Base-by-base conservation (phyloP, 2,113 vertebrate species). In the Aegotheles bennettii region DNA sequence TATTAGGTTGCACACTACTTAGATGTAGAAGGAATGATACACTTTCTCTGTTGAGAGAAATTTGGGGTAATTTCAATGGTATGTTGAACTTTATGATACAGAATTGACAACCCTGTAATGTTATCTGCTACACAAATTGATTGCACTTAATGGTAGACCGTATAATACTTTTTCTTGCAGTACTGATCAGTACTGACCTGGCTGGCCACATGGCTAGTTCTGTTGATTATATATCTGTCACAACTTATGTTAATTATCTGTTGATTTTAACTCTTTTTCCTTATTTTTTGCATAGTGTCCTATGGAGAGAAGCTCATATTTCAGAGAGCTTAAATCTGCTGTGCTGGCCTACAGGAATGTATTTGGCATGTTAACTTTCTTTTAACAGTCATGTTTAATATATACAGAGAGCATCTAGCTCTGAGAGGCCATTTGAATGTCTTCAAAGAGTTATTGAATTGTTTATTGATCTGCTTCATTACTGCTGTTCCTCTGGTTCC, bases 401-500 rank as follows among this genome's bases (percentile, higher is more conserved):
- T 81, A 64, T 23, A 68, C 61, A 33, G 68, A 67, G 73, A 84
- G 25, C 47, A 70, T 78, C 84, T 67, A 90, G 76, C 83, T 94
- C 71, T 84, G 76, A 78, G 83, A 94, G 51, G 51, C 90, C 51
- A 53, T 92, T 84, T 48, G 38, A 92, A 71, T 2, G 1, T 63
- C 85, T 96, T 95, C 73, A 94, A 90, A 94, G 79, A 84, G 53
- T 88, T 95, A 96, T 74, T 93, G 79, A 88, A 76, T 93, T 89
- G 82, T 94, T 96, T 94, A 93, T 96, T 74, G 85, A 95, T 95
- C 88, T 86, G 12, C 54, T 88, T 96, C 88, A 90, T 96, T 95
- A 86, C 65, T 94, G 47, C 65, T 61, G 54, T 78, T 87, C 68
- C 47, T 96, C 67, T 93, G 68, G 50, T 92, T 92, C 35, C 71